Base-by-base conservation (phyloP, 2,113 vertebrate species). In the Brevimyrus niger region DNA sequence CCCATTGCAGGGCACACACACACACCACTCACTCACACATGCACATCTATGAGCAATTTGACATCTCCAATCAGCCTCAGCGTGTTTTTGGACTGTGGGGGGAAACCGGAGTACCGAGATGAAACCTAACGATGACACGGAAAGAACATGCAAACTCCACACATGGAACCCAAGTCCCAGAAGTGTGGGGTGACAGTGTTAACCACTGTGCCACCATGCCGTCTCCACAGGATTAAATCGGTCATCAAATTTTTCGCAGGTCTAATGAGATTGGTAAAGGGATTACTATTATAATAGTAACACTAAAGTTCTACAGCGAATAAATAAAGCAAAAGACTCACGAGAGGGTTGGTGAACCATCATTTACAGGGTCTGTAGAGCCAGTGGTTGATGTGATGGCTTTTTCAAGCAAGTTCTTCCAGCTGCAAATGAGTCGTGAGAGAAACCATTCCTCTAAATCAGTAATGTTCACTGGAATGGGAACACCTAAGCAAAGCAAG, bases 391-490 rank as follows among this genome's bases (percentile, higher is more conserved):
- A 88, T 0, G 92, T 19, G 88, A 96, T 94, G 0, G 94, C 92
- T 92, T 94, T 96, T 89, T 96, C 95, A 27, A 96, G 93, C 73
- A 95, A 91, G 87, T 95, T 93, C 55, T 95, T 96, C 95, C 95
- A 96, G 9, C 95, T 96, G 92, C 9, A 21, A 85, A 89, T 4
- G 35, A 86, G 5, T 89, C 61, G 0, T 5, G 44, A 47, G 19
- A 84, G 15, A 80, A 80, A 42, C 9, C 82, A 84, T 11, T 84
- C 44, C 47, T 47, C 19, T n/a, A 84, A 84, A 46, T 84, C 82
- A 84, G 9, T 44, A 47, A 84, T 27, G 7, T 9, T 84, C 38
- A 84, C 82, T 47, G 21, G 80, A 47, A 83, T 76, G 69, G 48
- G 42, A 23, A 47, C 82, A 23, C 27, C 42, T 21, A 44, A 23